Base-by-base conservation (phyloP, 2,888 invertebrate species). In the Nomada goodeniana region DNA sequence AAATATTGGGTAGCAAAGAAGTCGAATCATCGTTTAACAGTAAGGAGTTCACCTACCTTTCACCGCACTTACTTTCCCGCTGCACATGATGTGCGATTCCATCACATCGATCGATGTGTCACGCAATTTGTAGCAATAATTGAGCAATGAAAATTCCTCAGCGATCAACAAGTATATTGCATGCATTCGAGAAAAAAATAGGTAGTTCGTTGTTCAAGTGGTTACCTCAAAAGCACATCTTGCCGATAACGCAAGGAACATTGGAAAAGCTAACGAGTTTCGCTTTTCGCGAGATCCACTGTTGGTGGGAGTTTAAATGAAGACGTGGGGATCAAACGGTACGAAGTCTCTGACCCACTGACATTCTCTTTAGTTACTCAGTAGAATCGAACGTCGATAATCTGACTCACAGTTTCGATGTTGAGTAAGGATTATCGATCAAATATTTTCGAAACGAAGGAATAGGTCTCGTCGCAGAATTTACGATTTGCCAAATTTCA, bases 351-450 rank as follows among this genome's bases (percentile, higher is more conserved):
- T 92, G 93, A 93, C 92, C 93, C 91, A 93, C 91, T 92, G 91
- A 92, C 93, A 92, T 92, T 93, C 92, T 92, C 92, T 86, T 92
- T 89, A 92, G 92, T 92, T 89, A 87, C 87, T 86, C 88, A 84
- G 78, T 57, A 88, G 89, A 88, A 89, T 82, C 89, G 89, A 89
- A 84, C 85, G 86, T 76, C 80, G 84, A 80, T 90, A 82, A 90
- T 89, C 83, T 75, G 79, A 71, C 53, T 29, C 53, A 59, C 59
- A 47, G 63, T 59, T 20, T 76, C 76, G 69, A 72, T 77, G 77
- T 63, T 55, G 42, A 52, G 65, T 80, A 55, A 64, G 69, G 52
- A 80, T 67, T 20, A 50, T 18, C 15, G 64, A 44, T 52, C 36
- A 55, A 53, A 36, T 20, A 18, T 1, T 59, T 3, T 55, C 26